phyloP scores from a whole-genome alignment of 2,888 invertebrate species.

The Acrobasis consociella region DNA sequence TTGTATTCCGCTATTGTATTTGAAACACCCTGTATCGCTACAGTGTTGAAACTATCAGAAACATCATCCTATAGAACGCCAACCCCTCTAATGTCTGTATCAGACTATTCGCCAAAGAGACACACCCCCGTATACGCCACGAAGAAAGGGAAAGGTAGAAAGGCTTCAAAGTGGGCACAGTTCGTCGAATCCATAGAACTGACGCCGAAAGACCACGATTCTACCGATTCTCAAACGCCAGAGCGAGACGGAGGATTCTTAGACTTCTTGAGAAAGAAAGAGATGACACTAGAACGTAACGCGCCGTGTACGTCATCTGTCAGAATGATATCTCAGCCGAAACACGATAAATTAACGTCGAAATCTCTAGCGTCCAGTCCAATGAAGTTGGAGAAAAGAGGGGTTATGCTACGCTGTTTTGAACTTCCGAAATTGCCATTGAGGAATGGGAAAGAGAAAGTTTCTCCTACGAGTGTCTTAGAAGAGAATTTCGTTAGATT shows the following conservation, averaged over 20 bases:
- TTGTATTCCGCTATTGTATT: neutral
- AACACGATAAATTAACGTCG: slow-evolving; percentile 34
- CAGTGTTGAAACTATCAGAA: slow-evolving; percentile 34
- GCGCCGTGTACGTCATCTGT: slow-evolving; percentile 45
- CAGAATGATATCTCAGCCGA: slow-evolving; percentile 32
- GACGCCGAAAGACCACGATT: slow-evolving; percentile 47
- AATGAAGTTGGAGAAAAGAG: slow-evolving; percentile 50
- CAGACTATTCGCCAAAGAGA: slow-evolving; percentile 54
- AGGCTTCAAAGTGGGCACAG: slow-evolving; percentile 55
- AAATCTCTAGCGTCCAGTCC: slow-evolving; percentile 64
- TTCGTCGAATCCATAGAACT: slow-evolving; percentile 61
- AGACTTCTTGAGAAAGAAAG: slow-evolving; percentile 53
- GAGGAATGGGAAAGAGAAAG: slow-evolving; percentile 35
- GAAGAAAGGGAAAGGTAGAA: slow-evolving; percentile 33
- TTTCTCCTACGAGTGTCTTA: slow-evolving; percentile 38
- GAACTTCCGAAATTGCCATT: slow-evolving; percentile 55
- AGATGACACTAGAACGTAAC: slow-evolving; percentile 39
- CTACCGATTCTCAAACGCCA: slow-evolving; percentile 48
- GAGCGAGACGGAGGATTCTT: slow-evolving; percentile 50
- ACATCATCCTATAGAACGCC: slow-evolving; percentile 48
- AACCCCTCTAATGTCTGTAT: slow-evolving; percentile 53
- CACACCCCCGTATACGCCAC: slow-evolving; percentile 24
- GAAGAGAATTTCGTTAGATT: slow-evolving; percentile 59
- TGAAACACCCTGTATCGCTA: slow-evolving; percentile 2
- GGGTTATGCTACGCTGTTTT: slow-evolving; percentile 55